Conservation (phyloP, 92 coral and sea anemone species). For the Scolanthus callimorphus region DNA sequence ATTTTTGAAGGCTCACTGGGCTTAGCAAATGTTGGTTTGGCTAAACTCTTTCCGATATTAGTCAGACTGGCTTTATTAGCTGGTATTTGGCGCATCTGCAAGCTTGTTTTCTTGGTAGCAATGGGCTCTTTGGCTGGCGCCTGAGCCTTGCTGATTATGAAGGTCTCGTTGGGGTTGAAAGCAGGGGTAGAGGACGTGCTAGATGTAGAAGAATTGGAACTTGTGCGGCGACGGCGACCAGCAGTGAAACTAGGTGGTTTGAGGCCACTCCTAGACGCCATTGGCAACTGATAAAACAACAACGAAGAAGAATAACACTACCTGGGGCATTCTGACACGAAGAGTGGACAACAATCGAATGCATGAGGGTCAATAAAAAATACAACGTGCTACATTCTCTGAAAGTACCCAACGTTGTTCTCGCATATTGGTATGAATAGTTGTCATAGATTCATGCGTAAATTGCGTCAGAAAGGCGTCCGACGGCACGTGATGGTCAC, state of each 20-base stretch:
- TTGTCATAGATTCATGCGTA: no score
- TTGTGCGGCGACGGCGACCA: slow-evolving; percentile 52
- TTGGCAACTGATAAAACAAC: slow-evolving; percentile 23
- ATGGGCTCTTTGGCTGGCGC: neutral
- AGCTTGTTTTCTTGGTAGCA: neutral
- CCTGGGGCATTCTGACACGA: no score
- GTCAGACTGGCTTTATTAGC: slow-evolving; percentile 55
- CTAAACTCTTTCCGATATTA: slow-evolving; percentile 21
- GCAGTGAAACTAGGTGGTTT: slow-evolving; percentile 53
- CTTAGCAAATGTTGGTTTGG: slow-evolving; percentile 50
- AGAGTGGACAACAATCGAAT: no score
- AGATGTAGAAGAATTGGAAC: slow-evolving; percentile 50
- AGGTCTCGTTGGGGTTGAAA: slow-evolving; percentile 64
- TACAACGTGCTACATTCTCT: no score
- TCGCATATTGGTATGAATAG: no score
- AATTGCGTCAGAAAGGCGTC: no score
- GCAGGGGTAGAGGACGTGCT: slow-evolving; percentile 62
- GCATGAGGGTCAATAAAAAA: no score
- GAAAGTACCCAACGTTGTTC: no score
- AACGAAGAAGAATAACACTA: no score
- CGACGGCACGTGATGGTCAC: no score
- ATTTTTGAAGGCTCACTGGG: slow-evolving; percentile 46
- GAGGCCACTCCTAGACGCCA: slow-evolving; percentile 51
- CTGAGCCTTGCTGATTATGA: slow-evolving; percentile 20
- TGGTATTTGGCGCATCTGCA: slow-evolving; percentile 26